A percentile compares a stretch with the other conserved stretches of the same genome.
phyloP scores from a whole-genome alignment of 1,140 invertebrate genomes.

The Adelges cooleyi region DNA sequence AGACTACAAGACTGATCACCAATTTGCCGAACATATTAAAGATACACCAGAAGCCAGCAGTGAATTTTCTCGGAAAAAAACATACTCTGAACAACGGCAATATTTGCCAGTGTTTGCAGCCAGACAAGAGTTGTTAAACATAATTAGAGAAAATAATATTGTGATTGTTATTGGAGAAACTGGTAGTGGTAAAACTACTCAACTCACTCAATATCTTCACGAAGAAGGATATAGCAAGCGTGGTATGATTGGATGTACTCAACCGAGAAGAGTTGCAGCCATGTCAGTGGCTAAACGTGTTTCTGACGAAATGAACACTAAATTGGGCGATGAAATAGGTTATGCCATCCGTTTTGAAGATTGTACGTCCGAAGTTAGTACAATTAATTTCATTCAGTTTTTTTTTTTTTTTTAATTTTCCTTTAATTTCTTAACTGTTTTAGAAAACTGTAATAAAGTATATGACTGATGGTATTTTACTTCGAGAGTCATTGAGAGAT shows the following conservation, averaged over 20 bases:
- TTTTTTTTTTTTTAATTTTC: conserved; percentile 35
- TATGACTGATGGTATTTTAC: conserved; percentile 97
- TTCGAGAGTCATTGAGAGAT: conserved; percentile 88
- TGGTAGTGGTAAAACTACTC: conserved; percentile 97
- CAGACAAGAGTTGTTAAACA: conserved; percentile 79
- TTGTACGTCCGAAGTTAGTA: conserved; percentile 75
- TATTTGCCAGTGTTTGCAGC: conserved; percentile 94
- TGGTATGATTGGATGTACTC: conserved; percentile 75
- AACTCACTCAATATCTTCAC: conserved; percentile 96
- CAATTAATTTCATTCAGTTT: conserved; percentile 27
- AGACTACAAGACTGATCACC: conserved; percentile 78
- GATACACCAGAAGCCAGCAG: conserved; percentile 59
- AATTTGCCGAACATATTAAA: conserved; percentile 92
- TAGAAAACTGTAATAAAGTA: conserved; percentile 91
- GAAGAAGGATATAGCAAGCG: conserved; percentile 91
- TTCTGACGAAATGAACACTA: conserved; percentile 90
- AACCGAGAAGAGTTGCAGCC: conserved; percentile 88
- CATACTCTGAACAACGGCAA: conserved; percentile 76
- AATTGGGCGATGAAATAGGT: conserved; percentile 68
- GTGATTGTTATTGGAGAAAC: conserved; percentile 95
- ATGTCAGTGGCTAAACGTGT: conserved; percentile 99
- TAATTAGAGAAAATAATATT: conserved; percentile 90
- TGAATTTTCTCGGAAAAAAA: conserved; percentile 80
- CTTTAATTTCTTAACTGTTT: conserved; percentile 30
- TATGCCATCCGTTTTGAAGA: conserved; percentile 99